Evolutionary conservation across 2,888 invertebrate genomes (phyloP).

Genomic region (Erannis defoliaria): DNA sequence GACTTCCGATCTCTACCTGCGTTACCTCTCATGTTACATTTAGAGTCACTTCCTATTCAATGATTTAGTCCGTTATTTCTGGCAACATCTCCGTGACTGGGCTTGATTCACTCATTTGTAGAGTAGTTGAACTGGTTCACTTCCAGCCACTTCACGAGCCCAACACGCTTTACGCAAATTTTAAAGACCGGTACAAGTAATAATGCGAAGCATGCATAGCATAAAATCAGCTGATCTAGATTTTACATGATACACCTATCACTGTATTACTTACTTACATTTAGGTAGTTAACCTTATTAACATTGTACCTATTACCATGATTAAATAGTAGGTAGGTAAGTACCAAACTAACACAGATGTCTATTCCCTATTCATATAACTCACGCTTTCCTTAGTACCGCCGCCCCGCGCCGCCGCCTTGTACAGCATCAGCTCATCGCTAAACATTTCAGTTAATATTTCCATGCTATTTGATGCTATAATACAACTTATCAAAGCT

Average conservation of each 20-base stretch:
- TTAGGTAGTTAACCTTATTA: too few relatives aligned
- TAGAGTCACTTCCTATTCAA: conserved; percentile 4
- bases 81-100: conserved; percentile 83
- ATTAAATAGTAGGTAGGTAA: too few relatives aligned
- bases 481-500: too few relatives aligned
- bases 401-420: too few relatives aligned
- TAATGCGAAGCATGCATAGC: conserved; percentile 22
- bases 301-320: too few relatives aligned
- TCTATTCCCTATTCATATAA: too few relatives aligned
- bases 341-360: too few relatives aligned
- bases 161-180: conserved; percentile 65
- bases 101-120: conserved; percentile 51
- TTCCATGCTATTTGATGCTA: too few relatives aligned
- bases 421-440: too few relatives aligned
- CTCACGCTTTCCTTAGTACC: too few relatives aligned
- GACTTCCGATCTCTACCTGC: conserved; percentile 46
- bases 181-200: conserved; percentile 40
- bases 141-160: conserved; percentile 52
- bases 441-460: too few relatives aligned
- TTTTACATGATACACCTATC: not conserved
- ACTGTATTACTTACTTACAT: too few relatives aligned
- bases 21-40: conserved; percentile 36
- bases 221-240: not conserved
- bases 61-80: conserved; percentile 18
- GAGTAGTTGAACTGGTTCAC: conserved; percentile 53